Evolutionary conservation across 2,888 invertebrate species (phyloP).

Genomic region (Colletes collaris): DNA sequence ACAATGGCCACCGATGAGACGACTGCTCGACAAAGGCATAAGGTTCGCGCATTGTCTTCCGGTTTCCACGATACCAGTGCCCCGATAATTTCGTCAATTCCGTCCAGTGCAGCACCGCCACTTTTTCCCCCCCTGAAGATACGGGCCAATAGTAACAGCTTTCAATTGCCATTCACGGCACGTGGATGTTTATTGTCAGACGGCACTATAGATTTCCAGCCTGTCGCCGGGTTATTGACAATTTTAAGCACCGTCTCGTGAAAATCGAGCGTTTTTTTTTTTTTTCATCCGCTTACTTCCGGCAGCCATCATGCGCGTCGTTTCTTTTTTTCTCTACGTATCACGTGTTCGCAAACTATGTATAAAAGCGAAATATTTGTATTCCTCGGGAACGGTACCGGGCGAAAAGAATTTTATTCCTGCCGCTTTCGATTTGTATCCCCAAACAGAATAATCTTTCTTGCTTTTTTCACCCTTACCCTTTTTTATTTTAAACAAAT

Average conservation of each 20-base stretch:
- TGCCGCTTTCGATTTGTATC: too few relatives aligned
- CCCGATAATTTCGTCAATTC: constrained; percentile 20
- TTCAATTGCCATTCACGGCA: constrained; percentile 9
- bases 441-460: too few relatives aligned
- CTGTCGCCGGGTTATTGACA: neutral
- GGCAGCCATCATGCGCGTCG: neutral
- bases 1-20: constrained; percentile 46
- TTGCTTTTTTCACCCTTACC: too few relatives aligned
- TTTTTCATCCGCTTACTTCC: constrained; percentile 1
- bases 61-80: constrained; percentile 18
- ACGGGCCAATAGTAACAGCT: constrained; percentile 1
- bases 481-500: too few relatives aligned
- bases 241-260: constrained; percentile 7
- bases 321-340: neutral
- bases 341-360: too few relatives aligned
- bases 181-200: neutral
- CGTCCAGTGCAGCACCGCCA: constrained; percentile 2
- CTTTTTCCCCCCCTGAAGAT: neutral
- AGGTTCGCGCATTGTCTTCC: constrained; percentile 44
- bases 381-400: too few relatives aligned
- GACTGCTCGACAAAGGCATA: constrained; percentile 38
- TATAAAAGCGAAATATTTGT: too few relatives aligned
- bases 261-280: neutral
- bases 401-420: too few relatives aligned
- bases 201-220: neutral